Evolutionary conservation across 2,113 vertebrate genomes (phyloP), one percentile per base, ranked within the genome.

Genomic region (Percina caprodes): DNA sequence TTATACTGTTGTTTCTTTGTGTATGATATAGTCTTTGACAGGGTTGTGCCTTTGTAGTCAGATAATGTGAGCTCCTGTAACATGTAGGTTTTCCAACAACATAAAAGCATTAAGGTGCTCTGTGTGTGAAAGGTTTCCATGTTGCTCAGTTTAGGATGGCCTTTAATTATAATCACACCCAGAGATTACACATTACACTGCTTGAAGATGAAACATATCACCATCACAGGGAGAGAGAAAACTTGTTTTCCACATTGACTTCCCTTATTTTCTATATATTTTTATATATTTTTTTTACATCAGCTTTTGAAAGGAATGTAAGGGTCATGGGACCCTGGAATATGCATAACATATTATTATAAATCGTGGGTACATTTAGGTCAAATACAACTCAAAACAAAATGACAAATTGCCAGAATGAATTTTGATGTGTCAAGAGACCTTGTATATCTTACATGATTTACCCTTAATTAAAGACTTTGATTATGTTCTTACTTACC

Each of bases 21-120:
- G 55, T 15, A 24, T 5, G 46, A 7, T 19, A 39, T 39, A 18
- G 24, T 79, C 70, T 77, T 49, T 83, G 79, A 86, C 79, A 42
- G 58, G 66, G 79, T 69, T 19, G 26, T 52, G 82, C 59, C 82
- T 92, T 88, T 92, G 88, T 87, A 86, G 80, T 79, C 45, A 62
- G 77, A 74, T 82, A 85, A 76, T 51, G 56, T 45, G n/a, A 77
- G 82, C 63, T 72, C 74, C 45, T 72, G 60, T 63, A 61, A 81
- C 69, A 67, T 6, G 5, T 52, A 19, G 0, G 48, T 46, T 71
- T 45, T 58, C 21, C 18, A 3, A 55, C 45, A 42, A 65, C 87
- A 82, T 82, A n/a, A 88, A 87, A 80, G 75, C 2, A 2, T 48
- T 11, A 63, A 56, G 61, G 42, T 59, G 60, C 49, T 77, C 30